Base-by-base conservation (phyloP, 1,140 invertebrate species). In the Atta texana region DNA sequence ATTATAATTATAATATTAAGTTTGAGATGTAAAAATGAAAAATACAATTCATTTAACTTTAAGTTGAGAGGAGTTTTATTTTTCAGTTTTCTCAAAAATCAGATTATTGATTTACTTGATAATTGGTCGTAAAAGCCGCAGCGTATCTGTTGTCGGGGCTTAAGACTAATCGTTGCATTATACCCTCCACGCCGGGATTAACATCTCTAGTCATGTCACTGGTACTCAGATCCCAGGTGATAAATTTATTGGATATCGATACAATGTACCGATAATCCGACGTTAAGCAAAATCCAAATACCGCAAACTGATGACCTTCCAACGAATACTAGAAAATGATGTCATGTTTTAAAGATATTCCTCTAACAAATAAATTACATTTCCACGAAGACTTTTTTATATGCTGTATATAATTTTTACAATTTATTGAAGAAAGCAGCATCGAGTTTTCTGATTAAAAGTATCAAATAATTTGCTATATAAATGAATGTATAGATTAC, bases 251-350 rank as follows among this genome's bases (percentile, higher is more conserved):
- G 2, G 99, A 99, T 92, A 99, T 98, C 7, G 99, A 99, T 0
- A 99, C 98, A 63, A 99, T 97, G 94, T 99, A 99, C 66, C 98
- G 97, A 81, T 97, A 98, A 95, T 99, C 98, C 0, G 98, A 97
- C 0, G 98, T 99, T 12, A 99, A 94, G 64, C 97, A 97, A 90
- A 99, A 98, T 14, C 98, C 98, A 95, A 99, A 99, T 0, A 99
- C 98, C 0, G 99, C 99, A 95, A 99, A 99, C 92, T 99, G 98
- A 95, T 99, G 99, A 2, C 98, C 99, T 96, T 99, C 99, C 57
- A 99, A 94, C 0, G 99, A 99, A 93, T 99, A 99, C 97, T 98
- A 94, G 24, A 96, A 95, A 85, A 6, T 8, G 49, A 51, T 21
- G 51, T 61, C 18, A n/a, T 74, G 31, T 31, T 74, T 49, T 0